A percentile compares a stretch with the other conserved stretches of the same genome.
Evolutionary conservation across 92 coral and sea anemone species (phyloP).

Genomic region (Epizoanthus scotinus): DNA sequence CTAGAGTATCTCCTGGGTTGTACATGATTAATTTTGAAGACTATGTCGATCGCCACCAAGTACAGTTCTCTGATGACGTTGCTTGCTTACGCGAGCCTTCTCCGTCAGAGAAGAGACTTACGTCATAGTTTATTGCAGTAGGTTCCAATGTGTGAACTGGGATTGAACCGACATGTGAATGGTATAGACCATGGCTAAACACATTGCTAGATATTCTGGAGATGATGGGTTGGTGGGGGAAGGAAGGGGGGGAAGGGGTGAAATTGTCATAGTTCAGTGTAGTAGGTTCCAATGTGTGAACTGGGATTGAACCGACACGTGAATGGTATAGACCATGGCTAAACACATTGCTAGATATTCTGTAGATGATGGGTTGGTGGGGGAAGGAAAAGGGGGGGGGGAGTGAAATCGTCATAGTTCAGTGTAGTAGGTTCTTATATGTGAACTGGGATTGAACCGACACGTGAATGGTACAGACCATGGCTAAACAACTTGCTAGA

Average conservation of each 20-base stretch:
- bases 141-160: too few species aligned
- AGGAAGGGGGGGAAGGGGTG: too few species aligned
- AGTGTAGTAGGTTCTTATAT: too few species aligned
- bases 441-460: too few species aligned
- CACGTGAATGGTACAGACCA: background rate
- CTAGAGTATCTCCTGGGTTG: slow-evolving; percentile 49
- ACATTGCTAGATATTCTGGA: too few species aligned
- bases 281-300: too few species aligned
- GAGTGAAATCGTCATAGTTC: slow-evolving; percentile 1
- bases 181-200: too few species aligned
- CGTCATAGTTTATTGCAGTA: slow-evolving; percentile 17
- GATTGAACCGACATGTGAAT: background rate
- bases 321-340: background rate
- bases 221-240: too few species aligned
- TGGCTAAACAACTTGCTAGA: too few species aligned
- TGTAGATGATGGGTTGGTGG: too few species aligned
- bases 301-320: background rate
- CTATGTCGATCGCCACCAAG: slow-evolving; percentile 89
- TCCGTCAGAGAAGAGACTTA: slow-evolving; percentile 85
- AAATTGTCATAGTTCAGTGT: slow-evolving; percentile 9
- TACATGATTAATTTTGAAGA: slow-evolving; percentile 84
- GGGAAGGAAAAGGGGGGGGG: too few species aligned
- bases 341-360: too few species aligned
- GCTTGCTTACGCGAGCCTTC: slow-evolving; percentile 91
- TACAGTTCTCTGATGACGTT: slow-evolving; percentile 82